These are phyloP conservation scores for Urocitellus parryii DNA, from an alignment of 2,113 vertebrate species.

Conservation along the genomic window DNA sequence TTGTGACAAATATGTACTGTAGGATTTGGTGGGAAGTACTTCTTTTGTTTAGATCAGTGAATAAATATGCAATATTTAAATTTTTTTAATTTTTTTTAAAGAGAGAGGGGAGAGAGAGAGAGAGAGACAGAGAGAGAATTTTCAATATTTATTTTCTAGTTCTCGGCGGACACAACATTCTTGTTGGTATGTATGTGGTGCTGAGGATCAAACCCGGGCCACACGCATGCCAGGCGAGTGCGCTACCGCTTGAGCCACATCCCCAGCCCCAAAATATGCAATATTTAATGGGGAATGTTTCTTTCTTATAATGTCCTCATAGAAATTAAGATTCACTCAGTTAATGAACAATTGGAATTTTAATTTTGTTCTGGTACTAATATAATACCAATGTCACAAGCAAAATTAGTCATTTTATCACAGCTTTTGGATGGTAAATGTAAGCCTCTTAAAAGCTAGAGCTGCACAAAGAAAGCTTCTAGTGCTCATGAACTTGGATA, in stretches of 20 bases:
- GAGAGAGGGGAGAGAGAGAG: too few relatives aligned
- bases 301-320: neutral
- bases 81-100: too few relatives aligned
- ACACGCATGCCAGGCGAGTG: too few relatives aligned
- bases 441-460: conserved; percentile 28
- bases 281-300: conserved; percentile 43
- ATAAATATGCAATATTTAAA: conserved; percentile 57
- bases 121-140: too few relatives aligned
- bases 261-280: too few relatives aligned
- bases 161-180: too few relatives aligned
- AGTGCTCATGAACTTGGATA: conserved; percentile 10
- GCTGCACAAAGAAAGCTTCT: conserved; percentile 10
- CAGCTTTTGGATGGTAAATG: conserved; percentile 11
- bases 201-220: too few relatives aligned
- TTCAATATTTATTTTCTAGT: too few relatives aligned
- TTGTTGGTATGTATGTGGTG: too few relatives aligned
- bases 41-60: conserved; percentile 65
- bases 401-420: conserved; percentile 51
- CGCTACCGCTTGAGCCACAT: too few relatives aligned
- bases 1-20: conserved; percentile 39
- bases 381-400: conserved; percentile 43
- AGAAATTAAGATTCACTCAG: conserved; percentile 69
- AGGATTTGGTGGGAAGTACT: conserved; percentile 49
- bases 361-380: conserved; percentile 63
- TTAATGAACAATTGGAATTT: conserved; percentile 68